Base-by-base conservation (phyloP, 2,797 vertebrate genomes). In the Pseudochaenichthys georgianus region DNA sequence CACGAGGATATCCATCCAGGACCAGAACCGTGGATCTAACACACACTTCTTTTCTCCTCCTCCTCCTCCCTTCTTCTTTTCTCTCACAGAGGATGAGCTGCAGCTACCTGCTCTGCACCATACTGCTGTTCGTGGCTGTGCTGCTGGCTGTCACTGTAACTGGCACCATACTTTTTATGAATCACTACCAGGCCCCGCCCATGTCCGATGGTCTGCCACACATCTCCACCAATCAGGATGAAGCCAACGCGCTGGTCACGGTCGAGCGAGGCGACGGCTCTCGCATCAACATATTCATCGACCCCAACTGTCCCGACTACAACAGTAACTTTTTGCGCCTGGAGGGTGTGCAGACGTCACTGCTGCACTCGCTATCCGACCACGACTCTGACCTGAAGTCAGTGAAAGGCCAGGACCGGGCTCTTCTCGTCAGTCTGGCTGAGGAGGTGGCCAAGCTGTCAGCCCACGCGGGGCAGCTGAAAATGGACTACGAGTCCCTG, bases 251-350 rank as follows among this genome's bases (percentile, higher is more conserved):
- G 0, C 90, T 99, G 95, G 98, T 99, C 73, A 99, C 97, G 3
- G 97, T 99, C 0, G 97, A 99, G 89, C 93, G 96, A 51, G 96
- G 96, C 0, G 98, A 99, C 63, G 96, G 97, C 83, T 98, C 98
- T 0, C 97, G 94, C 79, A 97, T 99, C 93, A 99, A 97, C 94
- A 97, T 99, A 93, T 97, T 98, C 93, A 97, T 99, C 0, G 98
- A 99, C 89, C 98, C 98, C 21, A 98, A 99, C 92, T 99, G 98
- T 88, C 98, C 97, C 0, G 97, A 97, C 64, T 95, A 96, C 2
- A 92, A 95, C 2, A 95, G 95, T 48, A 92, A 97, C 90, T 95
- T 99, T 54, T 83, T 96, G 62, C 96, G 96, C 28, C 85, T 99
- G 89, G 98, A 99, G 84, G 96, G 95, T 0, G 95, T 97, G 78